Evolutionary conservation across 2,113 vertebrate species (phyloP), one percentile per base, ranked within the genome.

Genomic region (Plestiodon gilberti): DNA sequence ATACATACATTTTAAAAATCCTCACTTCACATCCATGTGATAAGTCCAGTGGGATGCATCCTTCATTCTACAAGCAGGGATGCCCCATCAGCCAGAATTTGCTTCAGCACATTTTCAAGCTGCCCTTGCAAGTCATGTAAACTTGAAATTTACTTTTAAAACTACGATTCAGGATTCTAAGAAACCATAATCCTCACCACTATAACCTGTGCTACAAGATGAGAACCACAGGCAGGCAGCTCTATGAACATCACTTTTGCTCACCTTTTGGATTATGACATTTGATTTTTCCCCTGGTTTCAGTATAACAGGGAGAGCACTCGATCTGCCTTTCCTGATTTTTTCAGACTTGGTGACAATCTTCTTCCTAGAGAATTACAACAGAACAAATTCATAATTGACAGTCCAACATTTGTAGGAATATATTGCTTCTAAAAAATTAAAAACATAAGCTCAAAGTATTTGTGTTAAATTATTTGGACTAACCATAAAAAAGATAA

Each of bases 341-440:
- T 91, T 96, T 91, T 92, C 91, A 85, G 89, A 40, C 76, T 95
- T 73, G 22, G 3, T 70, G 10, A 35, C n/a, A 92, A 93, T 89
- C 78, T 81, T 76, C 81, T 79, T 95, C 62, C 93, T 96, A 25
- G 20, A 78, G 89, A 88, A 88, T 17, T 0, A 0, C 22, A 70
- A 85, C 13, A 76, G 22, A 84, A 52, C 91, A 85, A 75, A 55
- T 55, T 74, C 82, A 71, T 71, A 43, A 75, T 69, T 28, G 73
- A 18, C 18, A 79, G 6, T 0, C 0, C 33, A 74, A 78, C 59
- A 30, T 23, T 33, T 65, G 87, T 91, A 92, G 20, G 48, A 80
- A 25, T 78, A 80, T 73, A 38, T 10, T 64, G 40, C 15, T 79
- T 61, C 30, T 74, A 71, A 0, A 3, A 14, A 71, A 4, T 20